Base-by-base conservation (phyloP, 1,140 invertebrate genomes). In the Mercenaria mercenaria region DNA sequence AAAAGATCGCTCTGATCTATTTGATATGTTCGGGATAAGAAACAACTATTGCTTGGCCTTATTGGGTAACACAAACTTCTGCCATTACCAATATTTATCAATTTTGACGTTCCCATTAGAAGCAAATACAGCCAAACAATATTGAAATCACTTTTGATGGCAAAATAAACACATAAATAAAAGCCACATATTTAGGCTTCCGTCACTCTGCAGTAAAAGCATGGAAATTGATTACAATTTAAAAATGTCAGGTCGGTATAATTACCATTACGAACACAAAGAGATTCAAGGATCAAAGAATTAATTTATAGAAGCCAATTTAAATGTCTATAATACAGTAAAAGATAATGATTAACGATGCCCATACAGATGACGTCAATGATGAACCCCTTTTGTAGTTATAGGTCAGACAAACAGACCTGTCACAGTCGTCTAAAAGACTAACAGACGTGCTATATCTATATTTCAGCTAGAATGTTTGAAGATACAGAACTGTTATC, bases 91-190 rank as follows among this genome's bases (percentile, higher is more conserved):
- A 39, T 39, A 72, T 72, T 39, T 20, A 72, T 72, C 32, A 37
- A 20, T 72, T 37, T 72, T 72, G 67, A 72, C 67, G 67, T 37
- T 37, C 67, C 67, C 67, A 72, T 72, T 72, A 72, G 34, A 39
- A 26, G 67, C 67, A 72, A 72, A 41, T 39, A 39, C 15, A 20
- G 34, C 67, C 67, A 72, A 72, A 72, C 67, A 72, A 72, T 72
- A n/a, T 41, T 41, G 67, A 41, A 72, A 39, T 72, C 67, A 72
- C 67, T 37, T 72, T 37, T 72, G 67, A 72, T 72, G 67, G 67
- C 67, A 72, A 72, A 72, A 72, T 41, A 72, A 72, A 72, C 67
- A 72, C 34, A 72, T 37, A 72, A 41, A 72, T 72, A 72, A 59
- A 37, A 72, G 67, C 18, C 11, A 39, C 67, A 72, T 72, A 72